Base-by-base conservation (phyloP, 2,113 vertebrate species). In the Pygoscelis antarcticus region DNA sequence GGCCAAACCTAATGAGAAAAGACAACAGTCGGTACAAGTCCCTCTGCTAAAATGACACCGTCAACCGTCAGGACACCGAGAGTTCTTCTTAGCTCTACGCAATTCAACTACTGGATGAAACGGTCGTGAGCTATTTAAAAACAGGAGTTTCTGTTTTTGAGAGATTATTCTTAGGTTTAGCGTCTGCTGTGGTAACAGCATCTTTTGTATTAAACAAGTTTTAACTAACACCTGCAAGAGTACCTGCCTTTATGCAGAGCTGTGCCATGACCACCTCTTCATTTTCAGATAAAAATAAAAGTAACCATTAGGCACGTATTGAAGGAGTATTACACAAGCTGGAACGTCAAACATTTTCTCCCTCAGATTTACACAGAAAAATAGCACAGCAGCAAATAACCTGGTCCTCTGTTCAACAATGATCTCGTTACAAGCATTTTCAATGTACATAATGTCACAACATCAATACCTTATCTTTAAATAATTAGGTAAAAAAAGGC, bases 401-500 rank as follows among this genome's bases (percentile, higher is more conserved):
- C 86, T 47, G 82, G 82, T 95, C 87, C 96, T 97, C 96, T 96
- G 94, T 89, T 96, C 83, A 96, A 97, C 96, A 97, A 94, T 72
- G 94, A 98, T 89, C 96, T 96, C 76, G 62, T 96, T 93, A 97
- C 93, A 98, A 96, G 96, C 95, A 96, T 97, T 88, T 98, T 86
- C 95, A 98, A 97, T 95, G 95, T 98, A 98, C 96, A 98, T 97
- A 97, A 97, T 95, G 95, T 97, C 97, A 97, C 95, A 97, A 98
- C 93, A 97, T 94, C 94, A 88, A 98, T 96, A 98, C 80, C 93
- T 90, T 94, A 96, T 95, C 97, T 98, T 98, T 98, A 98, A 98
- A 98, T 98, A 98, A 83, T 96, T 95, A 97, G 95, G 96, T 98
- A 97, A 96, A 98, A 98, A 98, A 97, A 98, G 96, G 93, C 93